These are phyloP conservation scores for Protodeltote pygarga DNA, from an alignment of 2,888 invertebrate species.

Conservation along the genomic window DNA sequence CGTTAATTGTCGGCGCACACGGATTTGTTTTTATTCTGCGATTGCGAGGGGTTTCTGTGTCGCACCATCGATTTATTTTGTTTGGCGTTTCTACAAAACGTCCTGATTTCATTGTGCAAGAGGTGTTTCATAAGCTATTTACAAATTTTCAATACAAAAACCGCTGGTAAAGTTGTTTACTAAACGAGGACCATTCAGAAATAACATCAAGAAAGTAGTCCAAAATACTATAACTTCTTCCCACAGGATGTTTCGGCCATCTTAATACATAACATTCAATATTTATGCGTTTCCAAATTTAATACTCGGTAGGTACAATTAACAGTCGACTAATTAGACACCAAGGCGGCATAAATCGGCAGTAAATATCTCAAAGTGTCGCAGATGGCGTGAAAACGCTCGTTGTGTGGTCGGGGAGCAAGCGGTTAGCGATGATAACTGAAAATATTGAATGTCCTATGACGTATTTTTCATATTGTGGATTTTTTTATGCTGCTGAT, in stretches of 20 bases:
- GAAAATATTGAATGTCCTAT: slow-evolving; percentile 4
- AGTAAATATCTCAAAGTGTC: slow-evolving; percentile 73
- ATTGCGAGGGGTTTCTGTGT: slow-evolving; percentile 58
- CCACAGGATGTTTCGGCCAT: too few species aligned
- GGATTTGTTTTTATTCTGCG: slow-evolving; percentile 77
- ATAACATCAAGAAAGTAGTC: too few species aligned
- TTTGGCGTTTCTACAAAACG: slow-evolving; percentile 30
- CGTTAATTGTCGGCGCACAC: slow-evolving; percentile 77
- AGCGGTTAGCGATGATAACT: slow-evolving; percentile 8
- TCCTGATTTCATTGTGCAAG: slow-evolving; percentile 27
- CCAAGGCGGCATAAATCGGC: slow-evolving; percentile 69
- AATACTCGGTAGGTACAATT: slow-evolving; percentile 48
- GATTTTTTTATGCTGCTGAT: too few species aligned
- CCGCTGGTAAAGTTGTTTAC: too few species aligned
- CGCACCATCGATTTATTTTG: slow-evolving; percentile 51
- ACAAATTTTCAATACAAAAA: too few species aligned
- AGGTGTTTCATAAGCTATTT: too few species aligned
- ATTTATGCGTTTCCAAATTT: slow-evolving; percentile 32
- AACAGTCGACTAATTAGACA: slow-evolving; percentile 64
- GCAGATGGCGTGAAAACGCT: slow-evolving; percentile 73
- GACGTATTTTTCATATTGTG: too few species aligned
- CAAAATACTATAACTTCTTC: too few species aligned
- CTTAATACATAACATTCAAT: slow-evolving; percentile 8
- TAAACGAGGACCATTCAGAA: too few species aligned
- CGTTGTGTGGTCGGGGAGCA: slow-evolving; percentile 44